phyloP scores from a whole-genome alignment of 2,113 vertebrate genomes.

The Grallaria varia region DNA sequence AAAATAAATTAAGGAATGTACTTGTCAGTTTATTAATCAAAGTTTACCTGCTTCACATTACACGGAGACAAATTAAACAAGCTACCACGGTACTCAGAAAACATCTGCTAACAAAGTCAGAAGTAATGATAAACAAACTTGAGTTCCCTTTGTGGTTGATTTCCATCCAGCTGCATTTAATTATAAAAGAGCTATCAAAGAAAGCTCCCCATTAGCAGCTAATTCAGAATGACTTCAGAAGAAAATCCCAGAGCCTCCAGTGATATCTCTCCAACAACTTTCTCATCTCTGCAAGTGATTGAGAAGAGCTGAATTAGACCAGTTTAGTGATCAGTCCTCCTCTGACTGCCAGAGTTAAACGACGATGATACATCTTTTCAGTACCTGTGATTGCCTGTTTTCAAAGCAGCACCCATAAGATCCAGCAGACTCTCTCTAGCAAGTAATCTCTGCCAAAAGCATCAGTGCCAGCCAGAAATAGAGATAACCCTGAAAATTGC shows the following conservation, averaged over 20 bases:
- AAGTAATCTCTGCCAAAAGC: background rate
- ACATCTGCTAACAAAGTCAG: conserved; percentile 82
- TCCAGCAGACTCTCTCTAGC: background rate
- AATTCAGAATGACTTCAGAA: conserved; percentile 84
- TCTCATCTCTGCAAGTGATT: conserved; percentile 69
- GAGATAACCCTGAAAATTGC: background rate
- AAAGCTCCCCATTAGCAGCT: conserved; percentile 81
- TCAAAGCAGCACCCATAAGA: background rate
- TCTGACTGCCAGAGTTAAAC: background rate
- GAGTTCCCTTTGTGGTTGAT: conserved; percentile 82
- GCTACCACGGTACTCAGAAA: conserved; percentile 77
- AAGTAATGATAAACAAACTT: conserved; percentile 82
- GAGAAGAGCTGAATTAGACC: conserved; percentile 55
- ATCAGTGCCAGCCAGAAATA: background rate
- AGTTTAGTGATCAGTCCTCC: conserved; percentile 45
- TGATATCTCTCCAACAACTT: conserved; percentile 72
- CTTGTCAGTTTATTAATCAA: conserved; percentile 81
- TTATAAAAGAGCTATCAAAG: conserved; percentile 84
- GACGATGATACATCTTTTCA: background rate
- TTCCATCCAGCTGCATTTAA: conserved; percentile 84
- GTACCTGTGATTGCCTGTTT: conserved; percentile 7
- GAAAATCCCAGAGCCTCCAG: conserved; percentile 79
- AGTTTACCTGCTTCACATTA: conserved; percentile 81
- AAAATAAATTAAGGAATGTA: conserved; percentile 74
- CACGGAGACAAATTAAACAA: conserved; percentile 75